phyloP scores from a whole-genome alignment of 1,140 invertebrate genomes.

The Calliopsis andreniformis region DNA sequence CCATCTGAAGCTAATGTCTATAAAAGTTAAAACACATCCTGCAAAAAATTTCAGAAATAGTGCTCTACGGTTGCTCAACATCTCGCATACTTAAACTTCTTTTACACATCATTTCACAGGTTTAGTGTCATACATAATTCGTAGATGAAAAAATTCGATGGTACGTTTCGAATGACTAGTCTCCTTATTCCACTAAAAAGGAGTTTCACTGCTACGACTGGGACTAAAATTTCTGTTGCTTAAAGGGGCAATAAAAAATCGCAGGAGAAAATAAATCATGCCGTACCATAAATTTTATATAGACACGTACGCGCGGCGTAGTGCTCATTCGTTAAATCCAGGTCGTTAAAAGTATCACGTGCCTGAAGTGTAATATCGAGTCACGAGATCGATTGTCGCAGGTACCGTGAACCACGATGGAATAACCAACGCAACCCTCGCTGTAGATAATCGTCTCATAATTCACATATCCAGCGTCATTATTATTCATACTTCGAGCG shows the following conservation, averaged over 20 bases:
- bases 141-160: too few relatives aligned
- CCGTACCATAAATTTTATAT: not conserved
- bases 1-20: too few relatives aligned
- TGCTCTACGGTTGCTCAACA: too few relatives aligned
- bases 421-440: constrained; percentile 48
- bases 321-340: constrained; percentile 10
- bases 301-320: not conserved
- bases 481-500: constrained; percentile 65
- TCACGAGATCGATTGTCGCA: constrained; percentile 49
- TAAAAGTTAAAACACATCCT: too few relatives aligned
- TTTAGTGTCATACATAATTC: too few relatives aligned
- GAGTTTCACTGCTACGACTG: not conserved
- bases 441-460: constrained; percentile 65
- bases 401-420: constrained; percentile 30
- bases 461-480: constrained; percentile 64
- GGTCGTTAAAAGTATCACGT: constrained; percentile 15
- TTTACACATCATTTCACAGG: too few relatives aligned
- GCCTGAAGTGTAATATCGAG: constrained; percentile 33
- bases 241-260: not conserved
- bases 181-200: too few relatives aligned
- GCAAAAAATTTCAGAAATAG: too few relatives aligned
- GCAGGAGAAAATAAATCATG: not conserved
- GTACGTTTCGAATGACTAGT: too few relatives aligned
- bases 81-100: too few relatives aligned
- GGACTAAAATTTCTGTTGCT: not conserved